Evolutionary conservation across 2,113 vertebrate genomes (phyloP), one percentile per base, ranked within the genome.

Genomic region (Willisornis vidua): DNA sequence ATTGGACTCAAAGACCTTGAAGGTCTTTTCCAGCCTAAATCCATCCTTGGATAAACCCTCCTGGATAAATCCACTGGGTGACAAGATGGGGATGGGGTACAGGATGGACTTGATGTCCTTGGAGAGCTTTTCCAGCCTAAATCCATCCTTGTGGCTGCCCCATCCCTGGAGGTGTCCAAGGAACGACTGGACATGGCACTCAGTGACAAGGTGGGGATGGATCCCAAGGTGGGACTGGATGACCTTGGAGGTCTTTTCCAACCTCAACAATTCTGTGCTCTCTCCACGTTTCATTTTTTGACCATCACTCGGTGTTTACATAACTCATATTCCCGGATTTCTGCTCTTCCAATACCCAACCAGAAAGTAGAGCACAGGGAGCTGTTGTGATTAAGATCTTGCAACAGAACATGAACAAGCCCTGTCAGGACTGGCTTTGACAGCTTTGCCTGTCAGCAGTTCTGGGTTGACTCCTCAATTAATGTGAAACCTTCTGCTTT

Each of bases 361-460:
- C 33, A 66, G 62, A 87, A 93, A 87, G 61, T 18, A 78, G 81
- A 94, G 39, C 78, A 23, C 3, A 1, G 19, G 52, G 51, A 96
- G 35, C 23, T 17, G 19, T 48, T 24, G 48, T 1, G 35, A 58
- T 85, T 87, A 25, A 41, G 31, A 63, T 87, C 92, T 97, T 96
- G 94, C 96, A 41, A 76, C 95, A 97, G 87, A 76, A 79, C 29
- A 13, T 0, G 1, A 54, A 66, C 95, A 28, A 93, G 96, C 84
- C 63, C 82, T 22, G 92, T 94, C 96, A 97, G 62, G 96, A 29
- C 16, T 10, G 66, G 90, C 16, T 83, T 9, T 94, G 85, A 65
- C 94, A 91, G 71, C 29, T 96, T 76, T 91, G 82, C 85, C 31
- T 28, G 87, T 97, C 96, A 97, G 96, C 96, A 91, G 28, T 79